Conservation (phyloP, 2,113 vertebrate species). For the Aegotheles bennettii region DNA sequence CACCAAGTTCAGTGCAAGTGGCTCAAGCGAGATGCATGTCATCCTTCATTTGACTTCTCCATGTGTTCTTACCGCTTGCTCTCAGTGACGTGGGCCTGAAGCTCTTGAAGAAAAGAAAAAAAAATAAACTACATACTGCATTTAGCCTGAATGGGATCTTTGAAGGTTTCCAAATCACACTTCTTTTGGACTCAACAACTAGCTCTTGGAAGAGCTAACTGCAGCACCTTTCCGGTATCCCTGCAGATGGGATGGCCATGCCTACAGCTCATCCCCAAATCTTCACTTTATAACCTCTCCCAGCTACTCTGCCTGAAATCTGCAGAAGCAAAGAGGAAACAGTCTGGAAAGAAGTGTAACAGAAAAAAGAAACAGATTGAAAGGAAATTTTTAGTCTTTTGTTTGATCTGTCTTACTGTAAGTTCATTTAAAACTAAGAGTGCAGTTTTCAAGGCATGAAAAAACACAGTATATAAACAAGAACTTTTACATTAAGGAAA, state of each 20-base stretch:
- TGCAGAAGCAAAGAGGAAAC: background rate
- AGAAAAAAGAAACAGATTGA: background rate
- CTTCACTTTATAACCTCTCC: background rate
- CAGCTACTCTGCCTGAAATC: background rate
- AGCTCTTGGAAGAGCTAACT: background rate
- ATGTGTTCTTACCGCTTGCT: background rate
- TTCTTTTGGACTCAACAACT: background rate
- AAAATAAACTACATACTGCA: background rate
- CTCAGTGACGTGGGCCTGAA: background rate
- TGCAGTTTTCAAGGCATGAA: background rate
- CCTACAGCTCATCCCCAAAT: background rate
- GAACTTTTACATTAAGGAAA: background rate
- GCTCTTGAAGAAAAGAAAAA: background rate
- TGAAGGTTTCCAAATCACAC: background rate
- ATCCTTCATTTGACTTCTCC: background rate
- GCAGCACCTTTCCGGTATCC: background rate
- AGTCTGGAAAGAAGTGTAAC: background rate
- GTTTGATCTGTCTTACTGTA: background rate
- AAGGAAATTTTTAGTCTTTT: background rate
- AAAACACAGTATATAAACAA: background rate
- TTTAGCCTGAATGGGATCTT: background rate
- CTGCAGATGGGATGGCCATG: background rate
- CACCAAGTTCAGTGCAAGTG: background rate
- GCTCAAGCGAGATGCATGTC: background rate
- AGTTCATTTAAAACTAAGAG: background rate